Percentiles rank a stretch among this genome's conserved stretches.
These are phyloP conservation scores for Crocuta crocuta DNA, from an alignment of 2,113 vertebrate species.

Conservation along the genomic window DNA sequence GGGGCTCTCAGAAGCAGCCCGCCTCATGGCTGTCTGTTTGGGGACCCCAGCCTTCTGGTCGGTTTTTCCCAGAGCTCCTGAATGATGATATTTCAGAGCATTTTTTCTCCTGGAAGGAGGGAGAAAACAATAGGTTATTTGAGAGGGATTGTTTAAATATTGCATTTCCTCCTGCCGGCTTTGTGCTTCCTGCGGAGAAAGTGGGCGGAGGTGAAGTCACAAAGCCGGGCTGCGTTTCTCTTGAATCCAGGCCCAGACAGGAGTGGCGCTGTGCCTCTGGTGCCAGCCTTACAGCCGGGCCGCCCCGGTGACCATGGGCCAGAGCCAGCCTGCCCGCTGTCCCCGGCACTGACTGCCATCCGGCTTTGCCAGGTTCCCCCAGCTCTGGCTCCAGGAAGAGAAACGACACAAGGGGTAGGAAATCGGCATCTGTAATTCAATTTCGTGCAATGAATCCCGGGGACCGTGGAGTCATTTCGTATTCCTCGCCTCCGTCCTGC, in stretches of 20 bases:
- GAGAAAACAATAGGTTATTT: no score
- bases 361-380: accelerated
- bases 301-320: accelerated
- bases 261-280: background rate
- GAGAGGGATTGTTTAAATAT: background rate
- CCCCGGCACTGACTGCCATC: accelerated
- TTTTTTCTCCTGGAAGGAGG: background rate
- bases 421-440: accelerated
- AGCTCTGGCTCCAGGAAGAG: background rate
- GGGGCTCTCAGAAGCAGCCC: background rate
- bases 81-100: background rate
- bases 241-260: no score
- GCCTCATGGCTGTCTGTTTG: accelerated
- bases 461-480: accelerated
- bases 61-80: background rate
- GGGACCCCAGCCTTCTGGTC: accelerated
- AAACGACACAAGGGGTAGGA: accelerated
- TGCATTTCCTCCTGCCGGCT: background rate
- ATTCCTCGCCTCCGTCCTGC: background rate
- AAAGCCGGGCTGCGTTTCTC: accelerated
- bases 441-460: accelerated
- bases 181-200: background rate
- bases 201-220: background rate
- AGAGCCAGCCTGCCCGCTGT: background rate
- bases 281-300: background rate